Percentiles rank a stretch among this genome's conserved stretches.
Evolutionary conservation across 2,797 vertebrate genomes (phyloP).

Genomic region (Platyrinchus mystaceus): DNA sequence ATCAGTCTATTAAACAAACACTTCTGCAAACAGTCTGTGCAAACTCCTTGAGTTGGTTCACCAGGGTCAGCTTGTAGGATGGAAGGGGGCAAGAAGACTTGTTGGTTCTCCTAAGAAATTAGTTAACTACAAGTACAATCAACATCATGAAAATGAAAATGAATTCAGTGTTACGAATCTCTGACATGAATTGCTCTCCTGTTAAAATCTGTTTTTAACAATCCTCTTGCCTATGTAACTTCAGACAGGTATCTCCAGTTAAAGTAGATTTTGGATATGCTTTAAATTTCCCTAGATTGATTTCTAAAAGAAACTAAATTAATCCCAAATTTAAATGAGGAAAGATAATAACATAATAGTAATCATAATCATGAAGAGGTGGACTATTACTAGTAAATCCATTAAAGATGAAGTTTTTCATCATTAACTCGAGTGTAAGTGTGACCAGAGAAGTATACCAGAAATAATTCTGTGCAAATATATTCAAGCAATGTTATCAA

Average conservation of each 20-base stretch:
- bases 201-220: background rate
- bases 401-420: background rate
- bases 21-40: constrained; percentile 15
- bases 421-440: background rate
- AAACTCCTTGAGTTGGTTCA: background rate
- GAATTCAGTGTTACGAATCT: background rate
- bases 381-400: background rate
- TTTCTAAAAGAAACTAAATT: background rate
- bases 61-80: background rate
- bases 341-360: background rate
- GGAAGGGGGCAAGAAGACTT: background rate
- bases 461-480: constrained; percentile 2
- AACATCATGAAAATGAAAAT: background rate
- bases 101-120: background rate
- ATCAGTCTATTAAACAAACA: constrained; percentile 11
- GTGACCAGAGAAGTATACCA: background rate
- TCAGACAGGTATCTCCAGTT: background rate
- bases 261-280: background rate
- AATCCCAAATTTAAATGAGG: background rate
- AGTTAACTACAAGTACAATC: background rate
- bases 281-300: background rate
- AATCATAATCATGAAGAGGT: background rate
- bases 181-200: background rate
- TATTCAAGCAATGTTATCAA: constrained; percentile 19
- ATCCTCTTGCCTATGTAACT: background rate